phyloP scores from a whole-genome alignment of 2,113 vertebrate species.

The Antennarius striatus region DNA sequence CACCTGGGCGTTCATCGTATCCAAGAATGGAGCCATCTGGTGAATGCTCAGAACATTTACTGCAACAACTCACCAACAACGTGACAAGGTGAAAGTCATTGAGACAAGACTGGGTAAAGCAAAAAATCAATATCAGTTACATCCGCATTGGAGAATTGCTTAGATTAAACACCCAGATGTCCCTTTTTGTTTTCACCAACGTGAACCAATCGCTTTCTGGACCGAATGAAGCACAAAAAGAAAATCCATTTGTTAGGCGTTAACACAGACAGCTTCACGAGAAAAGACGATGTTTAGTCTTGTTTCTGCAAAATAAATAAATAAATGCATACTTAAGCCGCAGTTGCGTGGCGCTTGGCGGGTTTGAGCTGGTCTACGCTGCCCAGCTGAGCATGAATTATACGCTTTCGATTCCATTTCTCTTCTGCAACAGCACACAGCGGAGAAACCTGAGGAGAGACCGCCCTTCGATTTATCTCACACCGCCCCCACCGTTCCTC shows the following conservation, averaged over 20 bases:
- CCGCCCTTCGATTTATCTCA: slow-evolving; percentile 79
- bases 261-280: slow-evolving; percentile 56
- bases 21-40: slow-evolving; percentile 20
- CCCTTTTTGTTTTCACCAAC: slow-evolving; percentile 37
- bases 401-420: slow-evolving; percentile 79
- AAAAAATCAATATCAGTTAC: slow-evolving; percentile 80
- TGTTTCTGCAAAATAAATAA: slow-evolving; percentile 17
- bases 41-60: slow-evolving; percentile 31
- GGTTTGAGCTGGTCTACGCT: slow-evolving; percentile 33
- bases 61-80: slow-evolving; percentile 60
- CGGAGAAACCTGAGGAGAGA: slow-evolving; percentile 69
- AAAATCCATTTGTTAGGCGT: slow-evolving; percentile 36
- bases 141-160: slow-evolving; percentile 72
- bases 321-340: slow-evolving; percentile 21
- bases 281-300: slow-evolving; percentile 11
- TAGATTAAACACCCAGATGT: slow-evolving; percentile 64
- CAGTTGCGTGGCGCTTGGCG: slow-evolving; percentile 11
- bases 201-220: slow-evolving; percentile 58
- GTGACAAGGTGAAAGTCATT: slow-evolving; percentile 66
- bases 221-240: slow-evolving; percentile 11
- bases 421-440: slow-evolving; percentile 64
- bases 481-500: slow-evolving; percentile 35
- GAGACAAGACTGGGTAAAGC: slow-evolving; percentile 51
- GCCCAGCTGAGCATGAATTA: slow-evolving; percentile 79
- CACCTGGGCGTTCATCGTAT: slow-evolving; percentile 20